phyloP scores from a whole-genome alignment of 2,888 invertebrate genomes.

The Aspidiotus rigidus region DNA sequence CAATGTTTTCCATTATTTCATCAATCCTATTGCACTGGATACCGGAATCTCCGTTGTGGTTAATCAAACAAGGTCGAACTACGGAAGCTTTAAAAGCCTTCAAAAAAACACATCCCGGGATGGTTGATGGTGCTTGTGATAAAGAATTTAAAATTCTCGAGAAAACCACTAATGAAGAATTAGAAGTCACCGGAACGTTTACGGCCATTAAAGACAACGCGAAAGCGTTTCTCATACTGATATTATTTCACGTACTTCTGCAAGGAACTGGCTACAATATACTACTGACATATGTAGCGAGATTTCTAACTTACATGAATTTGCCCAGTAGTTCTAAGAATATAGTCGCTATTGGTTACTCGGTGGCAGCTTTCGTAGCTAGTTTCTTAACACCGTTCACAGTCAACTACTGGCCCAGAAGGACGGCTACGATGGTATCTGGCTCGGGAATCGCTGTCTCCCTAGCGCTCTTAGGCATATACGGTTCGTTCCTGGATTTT shows the following conservation, averaged over 20 bases:
- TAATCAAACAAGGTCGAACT: slow-evolving; percentile 14
- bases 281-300: slow-evolving; percentile 1
- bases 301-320: background rate
- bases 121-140: background rate
- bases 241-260: slow-evolving; percentile 15
- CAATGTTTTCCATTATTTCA: slow-evolving; percentile 9
- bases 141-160: slow-evolving; percentile 10
- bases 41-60: slow-evolving; percentile 27
- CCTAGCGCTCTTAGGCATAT: background rate
- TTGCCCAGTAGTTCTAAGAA: background rate
- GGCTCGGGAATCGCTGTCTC: slow-evolving; percentile 11
- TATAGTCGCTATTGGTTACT: slow-evolving; percentile 21
- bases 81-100: background rate
- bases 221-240: slow-evolving; percentile 24
- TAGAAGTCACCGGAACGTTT: background rate
- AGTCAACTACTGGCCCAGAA: slow-evolving; percentile 4
- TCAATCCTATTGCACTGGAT: slow-evolving; percentile 9
- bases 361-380: slow-evolving; percentile 15
- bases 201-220: background rate
- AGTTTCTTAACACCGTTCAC: slow-evolving; percentile 14
- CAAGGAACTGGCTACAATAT: slow-evolving; percentile 26
- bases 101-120: background rate
- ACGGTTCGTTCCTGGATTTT: slow-evolving; percentile 2
- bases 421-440: slow-evolving; percentile 14
- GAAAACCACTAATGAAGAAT: background rate